These are phyloP conservation scores for Autographa gamma DNA, from an alignment of 2,888 invertebrate species.

Conservation along the genomic window DNA sequence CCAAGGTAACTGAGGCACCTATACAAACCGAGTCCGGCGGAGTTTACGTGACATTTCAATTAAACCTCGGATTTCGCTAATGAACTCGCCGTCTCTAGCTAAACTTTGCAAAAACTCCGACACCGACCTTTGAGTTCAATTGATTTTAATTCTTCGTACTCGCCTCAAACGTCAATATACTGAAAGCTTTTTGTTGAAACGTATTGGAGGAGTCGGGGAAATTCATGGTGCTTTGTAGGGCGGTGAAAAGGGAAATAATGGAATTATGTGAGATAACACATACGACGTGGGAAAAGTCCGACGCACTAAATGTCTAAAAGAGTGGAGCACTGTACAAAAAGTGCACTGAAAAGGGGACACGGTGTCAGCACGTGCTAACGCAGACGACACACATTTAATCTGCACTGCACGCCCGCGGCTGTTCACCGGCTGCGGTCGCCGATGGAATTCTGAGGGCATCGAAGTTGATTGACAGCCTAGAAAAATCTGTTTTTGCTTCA, in stretches of 20 bases:
- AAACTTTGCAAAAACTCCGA: slow-evolving; percentile 73
- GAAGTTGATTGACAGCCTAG: slow-evolving; percentile 1
- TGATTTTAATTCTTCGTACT: slow-evolving; percentile 64
- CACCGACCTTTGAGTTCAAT: slow-evolving; percentile 66
- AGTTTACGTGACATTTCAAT: slow-evolving; percentile 80
- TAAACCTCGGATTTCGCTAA: slow-evolving; percentile 76
- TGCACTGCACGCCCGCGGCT: neutral
- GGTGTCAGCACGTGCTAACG: slow-evolving; percentile 8
- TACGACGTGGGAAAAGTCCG: neutral
- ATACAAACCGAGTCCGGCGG: slow-evolving; percentile 60
- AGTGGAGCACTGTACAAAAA: neutral
- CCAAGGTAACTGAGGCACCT: slow-evolving; percentile 54
- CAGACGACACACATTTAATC: slow-evolving; percentile 8
- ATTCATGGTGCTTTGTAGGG: neutral
- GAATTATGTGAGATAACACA: neutral
- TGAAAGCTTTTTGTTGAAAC: slow-evolving; percentile 12
- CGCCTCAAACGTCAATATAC: slow-evolving; percentile 26
- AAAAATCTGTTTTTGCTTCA: neutral
- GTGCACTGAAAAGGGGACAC: neutral
- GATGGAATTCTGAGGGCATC: neutral
- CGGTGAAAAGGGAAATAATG: neutral
- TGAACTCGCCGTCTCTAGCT: slow-evolving; percentile 68
- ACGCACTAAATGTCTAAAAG: slow-evolving; percentile 5
- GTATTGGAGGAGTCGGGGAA: neutral
- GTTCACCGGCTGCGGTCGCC: neutral